Conservation (phyloP, 2,888 invertebrate genomes). For the Frankliniella fusca region DNA sequence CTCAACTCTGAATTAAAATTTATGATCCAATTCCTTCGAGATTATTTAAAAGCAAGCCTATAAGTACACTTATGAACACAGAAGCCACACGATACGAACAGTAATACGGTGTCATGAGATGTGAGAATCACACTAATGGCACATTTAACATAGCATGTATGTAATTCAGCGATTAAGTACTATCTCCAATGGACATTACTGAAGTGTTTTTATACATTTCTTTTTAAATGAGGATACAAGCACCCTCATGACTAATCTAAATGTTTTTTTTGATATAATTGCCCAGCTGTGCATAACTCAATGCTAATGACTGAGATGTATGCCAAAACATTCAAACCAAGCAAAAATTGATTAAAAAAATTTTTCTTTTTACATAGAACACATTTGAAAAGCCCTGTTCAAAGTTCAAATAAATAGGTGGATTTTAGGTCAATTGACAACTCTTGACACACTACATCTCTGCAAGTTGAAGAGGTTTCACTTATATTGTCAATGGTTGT, state of each 20-base stretch:
- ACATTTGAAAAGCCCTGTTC: background rate
- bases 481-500: background rate
- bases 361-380: conserved; percentile 1
- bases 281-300: conserved; percentile 1
- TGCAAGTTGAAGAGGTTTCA: background rate
- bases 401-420: background rate
- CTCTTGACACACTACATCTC: background rate
- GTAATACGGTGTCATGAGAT: background rate
- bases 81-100: background rate
- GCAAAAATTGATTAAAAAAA: background rate
- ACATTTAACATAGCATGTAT: background rate
- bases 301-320: background rate
- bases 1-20: background rate
- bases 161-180: conserved; percentile 10
- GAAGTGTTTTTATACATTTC: background rate
- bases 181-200: background rate
- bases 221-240: background rate
- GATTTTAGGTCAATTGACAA: background rate
- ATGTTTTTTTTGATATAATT: conserved; percentile 1
- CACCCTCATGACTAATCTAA: background rate
- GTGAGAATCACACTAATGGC: background rate
- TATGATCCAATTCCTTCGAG: background rate
- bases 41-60: background rate
- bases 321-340: conserved; percentile 10
- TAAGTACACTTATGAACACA: background rate